phyloP scores from a whole-genome alignment of 2,113 vertebrate genomes.

The Sceloporus undulatus region DNA sequence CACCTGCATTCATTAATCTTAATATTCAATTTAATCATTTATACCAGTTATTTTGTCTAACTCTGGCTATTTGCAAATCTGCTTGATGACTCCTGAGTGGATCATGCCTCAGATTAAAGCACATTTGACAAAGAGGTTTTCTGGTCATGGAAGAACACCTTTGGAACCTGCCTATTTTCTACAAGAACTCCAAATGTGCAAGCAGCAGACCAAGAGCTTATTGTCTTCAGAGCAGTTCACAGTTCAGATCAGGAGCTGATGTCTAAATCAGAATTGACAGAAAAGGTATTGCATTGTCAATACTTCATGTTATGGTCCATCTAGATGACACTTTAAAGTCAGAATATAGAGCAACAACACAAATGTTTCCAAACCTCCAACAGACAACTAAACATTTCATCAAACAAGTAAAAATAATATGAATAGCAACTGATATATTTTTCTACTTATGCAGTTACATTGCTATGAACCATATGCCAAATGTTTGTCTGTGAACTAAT shows the following conservation, averaged over 20 bases:
- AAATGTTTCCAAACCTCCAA: neutral
- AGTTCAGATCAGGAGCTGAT: neutral
- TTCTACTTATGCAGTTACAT: constrained; percentile 6
- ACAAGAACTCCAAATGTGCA: neutral
- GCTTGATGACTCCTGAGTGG: too few species aligned
- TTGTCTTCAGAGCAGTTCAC: neutral
- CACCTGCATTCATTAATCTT: too few species aligned
- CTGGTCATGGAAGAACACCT: neutral
- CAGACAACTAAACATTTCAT: neutral
- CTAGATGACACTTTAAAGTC: neutral
- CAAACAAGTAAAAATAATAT: neutral
- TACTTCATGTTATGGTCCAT: constrained; percentile 2
- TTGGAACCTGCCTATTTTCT: neutral
- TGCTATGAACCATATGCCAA: constrained; percentile 6
- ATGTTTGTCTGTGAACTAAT: constrained; percentile 11
- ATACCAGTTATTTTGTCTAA: too few species aligned
- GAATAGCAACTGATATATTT: constrained; percentile 8
- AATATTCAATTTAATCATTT: too few species aligned
- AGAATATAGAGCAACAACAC: neutral
- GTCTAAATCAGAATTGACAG: constrained; percentile 2
- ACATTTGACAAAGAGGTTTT: neutral
- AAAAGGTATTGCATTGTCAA: neutral
- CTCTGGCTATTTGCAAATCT: too few species aligned
- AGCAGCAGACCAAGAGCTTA: neutral
- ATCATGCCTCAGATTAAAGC: too few species aligned